Conservation (phyloP, 2,888 invertebrate genomes). For the Lymantria dispar region DNA sequence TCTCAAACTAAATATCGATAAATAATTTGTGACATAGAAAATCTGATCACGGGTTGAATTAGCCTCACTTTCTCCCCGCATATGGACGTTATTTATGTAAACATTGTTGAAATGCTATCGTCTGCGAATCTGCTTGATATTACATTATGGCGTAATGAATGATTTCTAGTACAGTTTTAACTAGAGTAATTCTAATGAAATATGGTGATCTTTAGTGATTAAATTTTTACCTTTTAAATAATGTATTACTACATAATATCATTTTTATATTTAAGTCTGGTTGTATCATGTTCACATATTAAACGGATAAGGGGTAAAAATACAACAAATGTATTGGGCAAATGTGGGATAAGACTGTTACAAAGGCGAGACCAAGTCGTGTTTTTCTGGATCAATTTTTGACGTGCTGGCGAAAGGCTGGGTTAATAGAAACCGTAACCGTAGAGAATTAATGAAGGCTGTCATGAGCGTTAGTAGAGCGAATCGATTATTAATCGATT, state of each 20-base stretch:
- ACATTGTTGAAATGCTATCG: constrained; percentile 42
- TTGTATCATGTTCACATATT: too few species aligned
- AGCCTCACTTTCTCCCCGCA: constrained; percentile 44
- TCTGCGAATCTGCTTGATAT: constrained; percentile 39
- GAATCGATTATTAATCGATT: too few species aligned
- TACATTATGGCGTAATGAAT: constrained; percentile 26
- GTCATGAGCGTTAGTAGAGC: too few species aligned
- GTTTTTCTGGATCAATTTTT: too few species aligned
- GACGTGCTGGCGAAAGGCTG: too few species aligned
- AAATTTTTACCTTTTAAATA: background rate
- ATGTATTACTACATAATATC: background rate
- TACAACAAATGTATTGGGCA: too few species aligned
- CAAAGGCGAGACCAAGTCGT: too few species aligned
- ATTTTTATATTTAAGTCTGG: too few species aligned
- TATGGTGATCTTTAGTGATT: background rate
- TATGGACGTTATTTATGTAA: constrained; percentile 51
- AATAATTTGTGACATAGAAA: constrained; percentile 40
- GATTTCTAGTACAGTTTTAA: constrained; percentile 13
- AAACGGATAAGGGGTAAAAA: too few species aligned
- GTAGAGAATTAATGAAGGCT: too few species aligned
- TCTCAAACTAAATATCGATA: constrained; percentile 14
- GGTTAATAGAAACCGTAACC: too few species aligned
- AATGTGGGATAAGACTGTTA: too few species aligned
- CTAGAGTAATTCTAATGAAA: background rate
- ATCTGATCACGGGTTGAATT: constrained; percentile 37